phyloP scores from a whole-genome alignment of 1,140 invertebrate genomes.

The Archivesica marissinica region DNA sequence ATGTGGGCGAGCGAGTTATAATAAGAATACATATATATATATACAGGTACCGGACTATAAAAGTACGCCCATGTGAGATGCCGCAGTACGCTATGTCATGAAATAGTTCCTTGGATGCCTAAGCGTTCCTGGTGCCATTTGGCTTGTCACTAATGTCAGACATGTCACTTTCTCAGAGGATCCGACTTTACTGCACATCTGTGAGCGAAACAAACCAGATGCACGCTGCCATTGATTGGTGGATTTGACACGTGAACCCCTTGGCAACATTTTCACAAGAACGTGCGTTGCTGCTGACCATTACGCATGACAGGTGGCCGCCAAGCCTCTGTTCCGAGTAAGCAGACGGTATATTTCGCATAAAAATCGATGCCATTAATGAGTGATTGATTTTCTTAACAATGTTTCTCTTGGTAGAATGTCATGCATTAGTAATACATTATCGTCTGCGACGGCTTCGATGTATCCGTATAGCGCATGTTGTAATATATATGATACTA shows the following conservation, averaged over 20 bases:
- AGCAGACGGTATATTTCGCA: slow-evolving; percentile 31
- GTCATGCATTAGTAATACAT: slow-evolving; percentile 36
- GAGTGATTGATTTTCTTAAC: slow-evolving; percentile 38
- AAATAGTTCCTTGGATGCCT: too few relatives aligned
- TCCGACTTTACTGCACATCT: slow-evolving; percentile 5
- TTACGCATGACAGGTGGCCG: slow-evolving; percentile 48
- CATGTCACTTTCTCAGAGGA: neutral
- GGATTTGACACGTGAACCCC: slow-evolving; percentile 37
- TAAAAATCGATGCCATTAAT: slow-evolving; percentile 32
- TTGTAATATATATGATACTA: neutral
- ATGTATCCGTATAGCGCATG: neutral
- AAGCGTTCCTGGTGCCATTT: neutral
- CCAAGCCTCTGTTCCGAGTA: neutral
- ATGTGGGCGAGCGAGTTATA: too few relatives aligned
- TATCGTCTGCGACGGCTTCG: slow-evolving; percentile 1
- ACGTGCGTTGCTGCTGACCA: slow-evolving; percentile 29
- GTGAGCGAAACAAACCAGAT: slow-evolving; percentile 19
- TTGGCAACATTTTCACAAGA: neutral
- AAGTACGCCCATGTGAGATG: too few relatives aligned
- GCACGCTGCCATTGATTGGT: neutral
- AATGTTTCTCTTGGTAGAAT: slow-evolving; percentile 17
- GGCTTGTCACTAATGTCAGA: neutral
- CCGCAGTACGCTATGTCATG: too few relatives aligned
- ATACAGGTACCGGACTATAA: too few relatives aligned
- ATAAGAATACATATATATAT: too few relatives aligned